Base-by-base conservation (phyloP, 2,113 vertebrate species). In the Leiothrix lutea region DNA sequence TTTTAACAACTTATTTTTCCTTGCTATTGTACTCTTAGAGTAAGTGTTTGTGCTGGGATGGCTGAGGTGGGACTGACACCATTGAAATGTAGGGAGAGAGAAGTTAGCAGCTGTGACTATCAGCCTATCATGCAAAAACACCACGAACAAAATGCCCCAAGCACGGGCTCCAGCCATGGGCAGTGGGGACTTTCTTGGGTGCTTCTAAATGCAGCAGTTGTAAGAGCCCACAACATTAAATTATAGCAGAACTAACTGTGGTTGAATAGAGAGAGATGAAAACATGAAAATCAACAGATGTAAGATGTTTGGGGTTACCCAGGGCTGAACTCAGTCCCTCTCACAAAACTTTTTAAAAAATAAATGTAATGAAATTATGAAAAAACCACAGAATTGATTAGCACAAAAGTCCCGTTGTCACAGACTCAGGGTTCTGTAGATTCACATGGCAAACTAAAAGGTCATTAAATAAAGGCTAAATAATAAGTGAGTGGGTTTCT, bases 1-100 rank as follows among this genome's bases (percentile, higher is more conserved):
- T 91, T 85, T 93, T 95, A 92, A 95, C 91, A 94, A 77, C 93
- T 96, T 81, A 61, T 71, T 95, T 96, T 95, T 84, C 58, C 45
- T 79, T 3, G 0, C 19, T 4, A 74, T 64, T 94, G 36, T 53
- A 81, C 53, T 88, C 53, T n/a, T 16, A 35, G 29, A 72, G 18
- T 42, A 54, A 58, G 31, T 81, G 40, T 65, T 91, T 95, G 45
- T 73, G 50, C 73, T 80, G 70, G 40, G 18, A 54, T 12, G 42
- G 78, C 64, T 77, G 28, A 88, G 54, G 17, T 71, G 53, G 36
- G 54, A 83, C 29, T n/a, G 74, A 35, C 18, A 36, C 23, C 25
- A 20, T 33, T 53, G 36, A 85, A 84, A 67, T 9, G 26, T 29
- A 61, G 47, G 33, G 19, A 70, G 50, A 85, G 57, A 70, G 58